A percentile compares a stretch with the other conserved stretches of the same genome.
These are phyloP conservation scores for Leptoteleia sp. DNA, from an alignment of 1,140 invertebrate species.

Conservation along the genomic window DNA sequence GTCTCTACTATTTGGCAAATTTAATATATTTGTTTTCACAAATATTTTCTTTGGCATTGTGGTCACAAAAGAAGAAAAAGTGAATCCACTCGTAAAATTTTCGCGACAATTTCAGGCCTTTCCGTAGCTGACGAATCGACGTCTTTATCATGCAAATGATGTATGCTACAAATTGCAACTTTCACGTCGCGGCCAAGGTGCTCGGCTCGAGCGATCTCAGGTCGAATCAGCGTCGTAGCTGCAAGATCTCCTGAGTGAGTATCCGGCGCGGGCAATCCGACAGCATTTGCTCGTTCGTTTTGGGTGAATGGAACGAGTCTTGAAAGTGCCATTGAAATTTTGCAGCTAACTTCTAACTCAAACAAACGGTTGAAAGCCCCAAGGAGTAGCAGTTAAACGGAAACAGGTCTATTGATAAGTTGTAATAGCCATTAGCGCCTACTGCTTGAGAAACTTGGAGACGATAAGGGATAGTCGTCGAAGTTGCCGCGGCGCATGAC, in stretches of 20 bases:
- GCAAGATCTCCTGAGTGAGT: constrained; percentile 73
- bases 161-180: constrained; percentile 3
- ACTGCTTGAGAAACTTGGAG: constrained; percentile 55
- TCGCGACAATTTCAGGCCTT: not conserved
- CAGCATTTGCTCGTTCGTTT: constrained; percentile 71
- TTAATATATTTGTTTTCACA: not conserved
- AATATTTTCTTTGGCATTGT: too few relatives aligned
- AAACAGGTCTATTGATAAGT: constrained; percentile 67
- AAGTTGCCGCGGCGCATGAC: constrained; percentile 41
- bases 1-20: not conserved
- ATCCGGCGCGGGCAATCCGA: constrained; percentile 70
- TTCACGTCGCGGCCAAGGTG: constrained; percentile 10
- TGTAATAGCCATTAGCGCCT: constrained; percentile 64
- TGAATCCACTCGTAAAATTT: not conserved
- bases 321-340: constrained; percentile 77
- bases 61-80: not conserved
- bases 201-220: constrained; percentile 13
- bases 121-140: not conserved
- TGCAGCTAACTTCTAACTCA: constrained; percentile 75
- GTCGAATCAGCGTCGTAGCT: constrained; percentile 72
- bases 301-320: constrained; percentile 72
- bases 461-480: constrained; percentile 54
- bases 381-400: constrained; percentile 75
- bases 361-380: constrained; percentile 74
- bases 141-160: constrained; percentile 32